Evolutionary conservation across 53 echinoderm and acorn worm species (phyloP), one percentile per base, ranked within the genome.

Genomic region (Echinarachnius parma): DNA sequence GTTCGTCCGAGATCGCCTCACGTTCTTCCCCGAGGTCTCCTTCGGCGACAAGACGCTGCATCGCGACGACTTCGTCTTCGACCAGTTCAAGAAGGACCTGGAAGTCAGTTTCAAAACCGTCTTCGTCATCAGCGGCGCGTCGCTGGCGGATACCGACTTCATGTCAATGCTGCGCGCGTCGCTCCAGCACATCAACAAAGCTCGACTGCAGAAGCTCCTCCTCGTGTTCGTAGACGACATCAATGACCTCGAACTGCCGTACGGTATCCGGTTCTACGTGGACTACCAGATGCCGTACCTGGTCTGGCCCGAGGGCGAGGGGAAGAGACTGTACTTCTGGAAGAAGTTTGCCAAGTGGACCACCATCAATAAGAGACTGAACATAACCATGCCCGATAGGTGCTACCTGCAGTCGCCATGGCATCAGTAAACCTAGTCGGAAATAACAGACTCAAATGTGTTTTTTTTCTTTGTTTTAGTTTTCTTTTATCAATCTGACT

Each of bases 11-110:
- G 53, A 68, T 9, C 52, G 33, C 7, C 32, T 68, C 30, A 1
- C 49, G 7, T 33, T 31, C 49, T 68, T 68, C 68, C 20, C 28
- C 15, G 68, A 26, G 24, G 68, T 68, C 15, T 33, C 68, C 4
- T 68, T 19, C 33, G 68, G 68, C 21, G 68, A 68, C 31, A 50
- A 23, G 34, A 20, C 35, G 19, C 32, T 49, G 49, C 68, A 31
- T 8, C 50, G 52, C 49, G 68, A 68, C 52, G 68, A 49, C 33
- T 68, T 68, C 52, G 68, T 68, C 52, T 68, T 68, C 52, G 68
- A 68, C 32, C 49, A 21, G 4, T 68, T 68, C 68, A 68, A 68
- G 21, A 52, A 68, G 49, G 68, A 68, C 32, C 49, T 68, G 28
- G 68, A 48, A 50, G 21, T 7, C 5, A 68, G 68, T 23, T 68